A percentile compares a stretch with the other conserved stretches of the same genome.
phyloP scores from a whole-genome alignment of 1,140 invertebrate genomes.

The Pollicipes pollicipes region DNA sequence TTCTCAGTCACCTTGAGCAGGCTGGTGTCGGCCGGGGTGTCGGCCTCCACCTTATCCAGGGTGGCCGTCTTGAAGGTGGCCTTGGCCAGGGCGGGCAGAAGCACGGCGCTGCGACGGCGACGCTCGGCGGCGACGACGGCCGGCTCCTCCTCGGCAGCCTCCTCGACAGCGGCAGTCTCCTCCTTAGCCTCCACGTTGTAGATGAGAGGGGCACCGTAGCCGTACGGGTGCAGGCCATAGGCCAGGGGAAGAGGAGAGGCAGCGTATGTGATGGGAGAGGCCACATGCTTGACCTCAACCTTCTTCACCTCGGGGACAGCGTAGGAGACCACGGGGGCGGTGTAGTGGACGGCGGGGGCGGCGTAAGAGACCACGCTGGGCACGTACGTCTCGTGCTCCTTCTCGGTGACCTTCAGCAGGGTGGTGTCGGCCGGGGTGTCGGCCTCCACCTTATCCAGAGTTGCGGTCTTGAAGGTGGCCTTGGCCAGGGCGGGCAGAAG shows the following conservation, averaged over 20 bases:
- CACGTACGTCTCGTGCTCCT: conserved; percentile 3
- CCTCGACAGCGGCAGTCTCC: neutral
- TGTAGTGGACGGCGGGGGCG: neutral
- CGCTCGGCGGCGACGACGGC: neutral
- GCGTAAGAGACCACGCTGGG: neutral
- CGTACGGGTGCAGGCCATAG: neutral
- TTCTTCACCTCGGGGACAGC: neutral
- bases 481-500: neutral
- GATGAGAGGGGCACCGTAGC: neutral
- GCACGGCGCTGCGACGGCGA: neutral
- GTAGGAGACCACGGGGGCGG: neutral
- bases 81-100: neutral
- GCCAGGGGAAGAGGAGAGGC: no score
- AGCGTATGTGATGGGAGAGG: neutral
- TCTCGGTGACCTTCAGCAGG: neutral
- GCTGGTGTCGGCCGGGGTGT: neutral
- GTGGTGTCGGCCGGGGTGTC: neutral
- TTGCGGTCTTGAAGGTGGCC: neutral
- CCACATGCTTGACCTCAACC: neutral
- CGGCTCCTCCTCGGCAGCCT: neutral
- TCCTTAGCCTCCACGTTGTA: neutral
- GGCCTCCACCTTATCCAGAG: neutral
- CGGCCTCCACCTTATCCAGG: neutral
- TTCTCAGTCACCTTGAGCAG: neutral
- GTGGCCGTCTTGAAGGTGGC: neutral